phyloP scores from a whole-genome alignment of 2,888 invertebrate genomes.

The Steromphala cineraria region DNA sequence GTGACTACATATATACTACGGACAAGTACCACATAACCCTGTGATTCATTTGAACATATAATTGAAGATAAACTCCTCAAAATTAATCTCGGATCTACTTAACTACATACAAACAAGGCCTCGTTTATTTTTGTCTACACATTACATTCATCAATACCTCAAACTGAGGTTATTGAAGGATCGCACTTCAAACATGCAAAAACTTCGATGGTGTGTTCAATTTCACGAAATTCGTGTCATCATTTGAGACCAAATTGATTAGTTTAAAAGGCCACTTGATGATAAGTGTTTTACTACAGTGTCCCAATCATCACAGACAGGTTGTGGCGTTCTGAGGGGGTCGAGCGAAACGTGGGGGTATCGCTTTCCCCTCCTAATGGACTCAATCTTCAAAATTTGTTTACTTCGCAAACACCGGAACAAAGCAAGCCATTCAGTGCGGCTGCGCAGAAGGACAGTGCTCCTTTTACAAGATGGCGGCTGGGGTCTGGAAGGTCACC shows the following conservation, averaged over 20 bases:
- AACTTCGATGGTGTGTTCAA: neutral
- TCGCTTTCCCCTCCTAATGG: constrained; percentile 8
- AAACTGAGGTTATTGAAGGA: too few species aligned
- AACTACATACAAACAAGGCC: too few species aligned
- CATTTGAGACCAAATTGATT: neutral
- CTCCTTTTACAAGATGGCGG: constrained; percentile 11
- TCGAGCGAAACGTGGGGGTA: neutral
- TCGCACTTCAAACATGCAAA: neutral
- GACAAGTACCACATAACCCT: too few species aligned
- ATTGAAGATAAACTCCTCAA: too few species aligned
- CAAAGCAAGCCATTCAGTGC: neutral
- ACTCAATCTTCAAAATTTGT: constrained; percentile 4
- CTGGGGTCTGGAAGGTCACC: neutral
- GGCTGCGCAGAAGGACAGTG: constrained; percentile 8
- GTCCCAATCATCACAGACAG: neutral
- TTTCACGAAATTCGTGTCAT: neutral
- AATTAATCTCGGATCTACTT: too few species aligned
- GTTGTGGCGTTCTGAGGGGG: neutral
- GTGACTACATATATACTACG: too few species aligned
- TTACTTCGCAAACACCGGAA: constrained; percentile 10
- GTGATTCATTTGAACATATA: too few species aligned
- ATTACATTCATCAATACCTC: too few species aligned
- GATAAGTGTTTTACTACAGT: neutral
- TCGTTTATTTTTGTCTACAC: too few species aligned
- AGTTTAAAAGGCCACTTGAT: neutral